Evolutionary conservation across 1,140 invertebrate species (phyloP), one percentile per base, ranked within the genome.

Genomic region (Eriocheir sinensis): DNA sequence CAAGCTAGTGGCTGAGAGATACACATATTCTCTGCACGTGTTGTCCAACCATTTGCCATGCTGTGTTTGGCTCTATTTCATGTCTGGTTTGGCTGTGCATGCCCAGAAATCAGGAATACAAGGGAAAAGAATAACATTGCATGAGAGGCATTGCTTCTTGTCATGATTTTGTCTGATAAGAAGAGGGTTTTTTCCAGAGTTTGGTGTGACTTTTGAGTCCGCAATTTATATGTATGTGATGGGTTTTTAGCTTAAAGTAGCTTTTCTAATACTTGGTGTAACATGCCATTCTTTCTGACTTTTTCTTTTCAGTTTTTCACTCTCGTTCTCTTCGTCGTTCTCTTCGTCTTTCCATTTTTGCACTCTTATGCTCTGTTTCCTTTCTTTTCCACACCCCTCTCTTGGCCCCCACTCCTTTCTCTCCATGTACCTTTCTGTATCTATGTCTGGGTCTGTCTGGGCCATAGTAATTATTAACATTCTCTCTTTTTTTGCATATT

Each of bases 401-500:
- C 60, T 72, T n/a, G n/a, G 27, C 60, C n/a, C 60, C n/a, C 60
- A n/a, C 60, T 72, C n/a, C 60, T 60, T 21, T 60, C 53, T 60
- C 53, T 60, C 53, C 27, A 9, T 60, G 9, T 60, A 9, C 27
- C 53, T 60, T 21, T 60, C 53, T 72, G 21, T 72, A 21, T 72
- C 60, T 72, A 21, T 72, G 21, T 72, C 9, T 72, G 15, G 44
- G 4, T 4, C 44, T 15, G 15, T 4, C 44, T 15, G 15, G 15
- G 27, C 60, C 60, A 72, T 72, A n/a, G 60, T n/a, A n/a, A 48
- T 93, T 86, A 93, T 81, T 34, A 48, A 86, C 72, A 41, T 21
- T 89, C 48, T 88, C 30, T 72, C 32, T 36, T 89, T 93, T 40
- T 34, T 89, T 89, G 93, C 93, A 94, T 89, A 86, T 34, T 41